phyloP scores from a whole-genome alignment of 1,140 invertebrate species.

The Aphelinus certus region DNA sequence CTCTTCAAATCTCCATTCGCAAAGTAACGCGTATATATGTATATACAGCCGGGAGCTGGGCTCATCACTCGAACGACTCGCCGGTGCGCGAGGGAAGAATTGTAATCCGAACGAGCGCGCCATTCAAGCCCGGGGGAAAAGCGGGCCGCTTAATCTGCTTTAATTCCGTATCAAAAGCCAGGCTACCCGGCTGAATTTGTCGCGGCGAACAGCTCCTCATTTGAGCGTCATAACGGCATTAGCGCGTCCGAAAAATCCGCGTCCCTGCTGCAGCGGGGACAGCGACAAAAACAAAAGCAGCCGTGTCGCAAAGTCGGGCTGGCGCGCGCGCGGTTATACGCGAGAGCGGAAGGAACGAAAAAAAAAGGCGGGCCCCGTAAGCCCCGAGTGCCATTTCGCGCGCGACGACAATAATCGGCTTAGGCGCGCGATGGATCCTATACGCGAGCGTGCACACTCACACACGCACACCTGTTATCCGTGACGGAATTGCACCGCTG shows the following conservation, averaged over 20 bases:
- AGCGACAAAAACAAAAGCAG: not conserved
- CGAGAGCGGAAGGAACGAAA: not conserved
- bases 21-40: too few species aligned
- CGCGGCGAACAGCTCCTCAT: not conserved
- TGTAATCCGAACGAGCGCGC: too few species aligned
- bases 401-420: too few species aligned
- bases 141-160: too few species aligned
- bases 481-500: not conserved
- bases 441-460: not conserved
- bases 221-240: not conserved
- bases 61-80: too few species aligned
- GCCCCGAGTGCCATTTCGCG: too few species aligned
- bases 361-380: not conserved
- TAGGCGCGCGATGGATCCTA: not conserved
- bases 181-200: not conserved
- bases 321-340: not conserved
- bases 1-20: too few species aligned
- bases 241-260: not conserved
- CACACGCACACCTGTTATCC: not conserved
- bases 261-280: too few species aligned
- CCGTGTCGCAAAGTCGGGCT: not conserved
- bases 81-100: too few species aligned
- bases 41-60: too few species aligned
- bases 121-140: too few species aligned
- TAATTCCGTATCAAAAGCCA: not conserved